phyloP scores from a whole-genome alignment of 2,888 invertebrate species.

The Tetramorium bicarinatum region DNA sequence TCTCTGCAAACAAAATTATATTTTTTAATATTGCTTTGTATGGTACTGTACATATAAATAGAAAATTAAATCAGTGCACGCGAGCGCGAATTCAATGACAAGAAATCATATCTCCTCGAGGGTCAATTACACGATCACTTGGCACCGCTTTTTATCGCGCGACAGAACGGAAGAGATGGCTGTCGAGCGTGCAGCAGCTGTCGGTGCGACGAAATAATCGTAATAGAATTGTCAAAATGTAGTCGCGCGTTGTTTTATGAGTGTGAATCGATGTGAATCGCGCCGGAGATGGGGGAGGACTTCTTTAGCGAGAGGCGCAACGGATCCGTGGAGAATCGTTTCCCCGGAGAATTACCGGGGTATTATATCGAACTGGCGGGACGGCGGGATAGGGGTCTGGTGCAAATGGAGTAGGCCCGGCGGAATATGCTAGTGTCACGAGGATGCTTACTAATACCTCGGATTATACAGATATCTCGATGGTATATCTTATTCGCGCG shows the following conservation, averaged over 20 bases:
- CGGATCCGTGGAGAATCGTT: conserved; percentile 85
- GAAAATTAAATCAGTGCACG: background rate
- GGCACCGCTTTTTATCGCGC: conserved; percentile 53
- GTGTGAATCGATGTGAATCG: conserved; percentile 78
- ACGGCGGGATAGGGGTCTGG: conserved; percentile 78
- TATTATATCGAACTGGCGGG: conserved; percentile 83
- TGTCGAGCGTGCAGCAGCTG: conserved; percentile 79
- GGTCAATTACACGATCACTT: conserved; percentile 31
- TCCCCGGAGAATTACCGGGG: conserved; percentile 83
- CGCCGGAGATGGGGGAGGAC: conserved; percentile 69
- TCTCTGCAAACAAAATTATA: background rate
- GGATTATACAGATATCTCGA: conserved; percentile 80
- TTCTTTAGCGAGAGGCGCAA: conserved; percentile 80
- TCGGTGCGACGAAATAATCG: conserved; percentile 84
- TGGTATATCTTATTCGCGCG: conserved; percentile 77
- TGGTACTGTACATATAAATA: background rate
- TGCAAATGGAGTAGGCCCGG: conserved; percentile 80
- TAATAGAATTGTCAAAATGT: conserved; percentile 86
- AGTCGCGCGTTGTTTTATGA: conserved; percentile 85
- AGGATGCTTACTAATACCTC: conserved; percentile 80
- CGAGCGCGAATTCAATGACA: background rate
- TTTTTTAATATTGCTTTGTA: background rate
- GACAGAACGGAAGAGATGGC: conserved; percentile 61
- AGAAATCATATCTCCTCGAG: conserved; percentile 29
- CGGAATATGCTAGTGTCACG: conserved; percentile 82